Evolutionary conservation across 2,888 invertebrate genomes (phyloP), one percentile per base, ranked within the genome.

Genomic region (Plagodis pulveraria): DNA sequence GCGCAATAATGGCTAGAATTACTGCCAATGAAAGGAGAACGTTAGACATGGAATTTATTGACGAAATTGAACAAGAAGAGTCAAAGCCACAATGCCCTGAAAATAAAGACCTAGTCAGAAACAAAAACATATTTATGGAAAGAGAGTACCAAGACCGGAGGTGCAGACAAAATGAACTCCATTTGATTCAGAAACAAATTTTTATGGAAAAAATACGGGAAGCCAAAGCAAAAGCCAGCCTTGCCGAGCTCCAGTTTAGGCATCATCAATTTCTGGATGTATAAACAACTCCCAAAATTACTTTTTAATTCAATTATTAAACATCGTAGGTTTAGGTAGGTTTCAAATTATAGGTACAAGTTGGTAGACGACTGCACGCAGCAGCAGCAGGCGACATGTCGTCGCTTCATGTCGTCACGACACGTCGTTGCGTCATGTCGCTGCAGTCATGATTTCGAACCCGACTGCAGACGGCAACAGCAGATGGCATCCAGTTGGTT

Each of bases 181-280:
- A 58, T n/a, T 4, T 43, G 6, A 35, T 57, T 4, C 52, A 53
- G 33, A 49, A 51, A 49, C 35, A 36, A 8, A 34, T 58, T 10
- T 9, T 58, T 10, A 49, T 48, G 32, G 50, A 57, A 44, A 34
- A 53, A 36, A 48, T 58, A 11, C 36, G 51, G 6, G 52, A 58
- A 36, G 52, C 52, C 0, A 43, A 38, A 49, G 52, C 58, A 0
- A 58, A 58, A 11, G 58, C 58, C 2, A 47, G 44, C 42, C 35
- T 51, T 0, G 57, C 57, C 7, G 56, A 56, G 43, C 11, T 56
- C 7, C 47, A 54, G 35, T 42, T 54, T 9, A 54, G 35, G 10
- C 47, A 43, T 34, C 47, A 48, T 2, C 46, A 47, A 22, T 47
- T 41, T 40, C 32, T 45, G 9, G 33, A 35, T 22, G 22, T 22